Evolutionary conservation across 2,113 vertebrate genomes (phyloP), one percentile per base, ranked within the genome.

Genomic region (Nesospiza acunhae): DNA sequence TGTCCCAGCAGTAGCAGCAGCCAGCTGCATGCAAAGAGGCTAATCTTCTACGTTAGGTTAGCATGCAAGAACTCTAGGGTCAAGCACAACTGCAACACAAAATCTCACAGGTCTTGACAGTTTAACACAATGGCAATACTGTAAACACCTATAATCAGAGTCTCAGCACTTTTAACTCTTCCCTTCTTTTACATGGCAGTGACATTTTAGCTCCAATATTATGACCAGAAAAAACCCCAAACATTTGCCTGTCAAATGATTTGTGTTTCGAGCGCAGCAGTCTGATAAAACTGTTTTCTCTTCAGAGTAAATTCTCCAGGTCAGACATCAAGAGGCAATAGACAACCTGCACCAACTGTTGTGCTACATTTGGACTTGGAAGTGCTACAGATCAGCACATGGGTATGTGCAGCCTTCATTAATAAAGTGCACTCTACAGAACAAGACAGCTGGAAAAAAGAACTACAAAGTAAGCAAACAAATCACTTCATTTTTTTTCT

Each of bases 1-100:
- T 88, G 96, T 97, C 96, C 87, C 92, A 24, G 90, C 97, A 88
- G 97, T 66, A 86, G 96, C 96, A 91, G 97, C 96, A 70, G 92
- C 96, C 95, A 97, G 97, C 97, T 94, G 98, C 99, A 99, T 99
- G 99, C 99, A 99, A 98, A 98, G 96, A 94, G 97, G 97, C 98
- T 98, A 97, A 73, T 99, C 98, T 98, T 98, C 98, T 98, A 96
- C 62, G 33, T 96, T 96, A 97, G 97, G 98, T 97, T 98, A 98
- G 97, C 99, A 99, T 99, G 99, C 99, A 99, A 97, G 96, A 89
- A 98, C 97, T 97, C 98, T 97, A 98, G 97, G 98, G 96, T 93
- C 96, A 97, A 97, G 96, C 93, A 97, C 91, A 97, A 78, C 98
- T 98, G 98, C 95, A 98, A 98, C 97, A 98, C 96, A 98, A 98